Percentiles rank a stretch among this genome's conserved stretches.
Evolutionary conservation across 2,797 vertebrate species (phyloP).

Genomic region (Cirrhinus molitorella): DNA sequence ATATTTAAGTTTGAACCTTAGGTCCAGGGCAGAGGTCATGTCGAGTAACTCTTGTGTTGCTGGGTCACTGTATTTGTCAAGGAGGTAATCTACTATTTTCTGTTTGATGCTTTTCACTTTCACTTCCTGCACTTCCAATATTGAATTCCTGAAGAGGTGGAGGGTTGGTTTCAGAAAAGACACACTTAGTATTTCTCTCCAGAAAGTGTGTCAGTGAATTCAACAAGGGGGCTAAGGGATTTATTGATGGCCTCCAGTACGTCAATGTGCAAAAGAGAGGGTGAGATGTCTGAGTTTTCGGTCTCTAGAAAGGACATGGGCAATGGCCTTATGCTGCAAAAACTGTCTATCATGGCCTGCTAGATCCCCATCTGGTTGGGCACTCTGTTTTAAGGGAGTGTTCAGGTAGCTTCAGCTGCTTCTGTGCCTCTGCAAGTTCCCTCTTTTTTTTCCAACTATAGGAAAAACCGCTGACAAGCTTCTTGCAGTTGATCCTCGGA

Average conservation of each 20-base stretch:
- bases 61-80: conserved; percentile 12
- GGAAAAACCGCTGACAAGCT: conserved; percentile 9
- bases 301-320: conserved; percentile 18
- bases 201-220: neutral
- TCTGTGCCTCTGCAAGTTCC: conserved; percentile 34
- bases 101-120: conserved; percentile 36
- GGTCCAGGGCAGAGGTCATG: conserved; percentile 6
- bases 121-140: conserved; percentile 15
- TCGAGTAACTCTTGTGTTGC: neutral
- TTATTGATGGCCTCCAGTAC: conserved; percentile 20
- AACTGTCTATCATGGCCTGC: neutral
- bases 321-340: conserved; percentile 20
- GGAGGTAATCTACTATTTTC: neutral
- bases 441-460: conserved; percentile 43
- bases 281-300: neutral
- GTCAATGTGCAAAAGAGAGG: conserved; percentile 24
- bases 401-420: conserved; percentile 16
- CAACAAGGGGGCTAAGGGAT: neutral
- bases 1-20: neutral
- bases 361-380: neutral
- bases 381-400: conserved; percentile 14
- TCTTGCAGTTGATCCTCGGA: neutral
- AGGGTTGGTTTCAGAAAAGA: conserved; percentile 45
- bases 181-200: conserved; percentile 13
- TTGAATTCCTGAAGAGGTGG: conserved; percentile 33